These are phyloP conservation scores for Arremon brunneinucha DNA, from an alignment of 2,797 vertebrate genomes.

Conservation along the genomic window DNA sequence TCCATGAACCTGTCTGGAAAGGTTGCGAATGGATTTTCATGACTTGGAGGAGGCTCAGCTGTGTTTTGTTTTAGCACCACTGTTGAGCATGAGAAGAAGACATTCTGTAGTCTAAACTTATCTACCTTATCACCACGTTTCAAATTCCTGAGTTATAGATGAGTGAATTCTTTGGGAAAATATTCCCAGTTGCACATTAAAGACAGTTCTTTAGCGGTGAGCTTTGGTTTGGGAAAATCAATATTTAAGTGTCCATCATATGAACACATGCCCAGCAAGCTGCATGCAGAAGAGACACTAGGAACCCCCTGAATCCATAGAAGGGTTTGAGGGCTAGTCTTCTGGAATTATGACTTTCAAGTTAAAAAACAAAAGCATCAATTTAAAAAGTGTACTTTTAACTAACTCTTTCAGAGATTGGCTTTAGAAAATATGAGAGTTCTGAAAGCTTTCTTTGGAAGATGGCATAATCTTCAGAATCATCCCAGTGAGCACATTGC, in stretches of 20 bases:
- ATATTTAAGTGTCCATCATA: background rate
- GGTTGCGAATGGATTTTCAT: background rate
- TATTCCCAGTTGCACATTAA: background rate
- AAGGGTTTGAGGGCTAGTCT: background rate
- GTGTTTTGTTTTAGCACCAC: background rate
- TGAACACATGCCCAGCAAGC: background rate
- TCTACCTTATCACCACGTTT: background rate
- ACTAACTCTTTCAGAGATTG: background rate
- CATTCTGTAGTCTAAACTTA: background rate
- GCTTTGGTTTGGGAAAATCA: background rate
- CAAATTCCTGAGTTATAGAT: background rate
- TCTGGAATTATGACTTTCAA: background rate
- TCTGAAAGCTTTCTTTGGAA: slow-evolving; percentile 3
- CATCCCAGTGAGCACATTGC: background rate
- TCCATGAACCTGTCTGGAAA: background rate
- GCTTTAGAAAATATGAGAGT: background rate
- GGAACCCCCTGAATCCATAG: background rate
- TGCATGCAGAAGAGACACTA: background rate
- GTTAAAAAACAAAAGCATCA: background rate
- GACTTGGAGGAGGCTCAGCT: background rate
- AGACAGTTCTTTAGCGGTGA: background rate
- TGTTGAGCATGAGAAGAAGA: background rate
- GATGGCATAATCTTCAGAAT: slow-evolving; percentile 25
- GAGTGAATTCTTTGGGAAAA: background rate
- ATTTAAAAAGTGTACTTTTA: background rate